Evolutionary conservation across 2,888 invertebrate species (phyloP).

Genomic region (Drosophila rubida): DNA sequence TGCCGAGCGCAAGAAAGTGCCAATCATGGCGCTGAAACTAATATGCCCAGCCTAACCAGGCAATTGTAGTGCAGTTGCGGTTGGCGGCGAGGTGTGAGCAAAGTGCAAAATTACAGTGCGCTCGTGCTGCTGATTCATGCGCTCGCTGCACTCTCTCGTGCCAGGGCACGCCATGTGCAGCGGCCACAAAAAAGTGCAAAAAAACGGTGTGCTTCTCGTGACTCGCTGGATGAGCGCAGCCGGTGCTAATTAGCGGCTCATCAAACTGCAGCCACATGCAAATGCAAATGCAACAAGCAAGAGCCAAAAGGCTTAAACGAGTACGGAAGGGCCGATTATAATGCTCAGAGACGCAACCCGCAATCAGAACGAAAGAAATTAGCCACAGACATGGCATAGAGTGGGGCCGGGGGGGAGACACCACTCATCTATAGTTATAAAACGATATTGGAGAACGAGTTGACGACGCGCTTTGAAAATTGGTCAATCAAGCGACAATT

Average conservation of each 20-base stretch:
- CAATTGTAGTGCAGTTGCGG: slow-evolving; percentile 23
- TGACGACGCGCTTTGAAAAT: slow-evolving; percentile 54
- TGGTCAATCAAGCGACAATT: slow-evolving; percentile 76
- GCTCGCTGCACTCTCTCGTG: slow-evolving; percentile 4
- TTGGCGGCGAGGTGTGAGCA: slow-evolving; percentile 33
- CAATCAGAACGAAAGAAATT: slow-evolving; percentile 37
- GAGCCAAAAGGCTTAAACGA: slow-evolving; percentile 14
- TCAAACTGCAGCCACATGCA: slow-evolving; percentile 70
- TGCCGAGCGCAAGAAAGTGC: slow-evolving; percentile 30
- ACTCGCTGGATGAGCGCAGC: slow-evolving; percentile 49
- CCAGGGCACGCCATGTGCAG: slow-evolving; percentile 56
- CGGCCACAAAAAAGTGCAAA: not conserved
- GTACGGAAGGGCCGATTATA: slow-evolving; percentile 12
- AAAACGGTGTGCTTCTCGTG: slow-evolving; percentile 39
- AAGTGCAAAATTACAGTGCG: slow-evolving; percentile 76
- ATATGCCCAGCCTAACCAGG: slow-evolving; percentile 37
- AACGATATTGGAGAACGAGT: slow-evolving; percentile 53
- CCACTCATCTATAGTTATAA: slow-evolving; percentile 22
- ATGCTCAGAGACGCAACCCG: slow-evolving; percentile 16
- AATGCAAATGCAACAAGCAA: slow-evolving; percentile 59
- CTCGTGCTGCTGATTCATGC: slow-evolving; percentile 79
- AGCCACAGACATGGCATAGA: too few relatives aligned
- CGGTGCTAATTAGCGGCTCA: slow-evolving; percentile 76
- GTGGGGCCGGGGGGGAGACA: too few relatives aligned
- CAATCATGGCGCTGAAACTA: slow-evolving; percentile 49